Evolutionary conservation across 2,888 invertebrate genomes (phyloP), one percentile per base, ranked within the genome.

Genomic region (Chrysina gloriosa): DNA sequence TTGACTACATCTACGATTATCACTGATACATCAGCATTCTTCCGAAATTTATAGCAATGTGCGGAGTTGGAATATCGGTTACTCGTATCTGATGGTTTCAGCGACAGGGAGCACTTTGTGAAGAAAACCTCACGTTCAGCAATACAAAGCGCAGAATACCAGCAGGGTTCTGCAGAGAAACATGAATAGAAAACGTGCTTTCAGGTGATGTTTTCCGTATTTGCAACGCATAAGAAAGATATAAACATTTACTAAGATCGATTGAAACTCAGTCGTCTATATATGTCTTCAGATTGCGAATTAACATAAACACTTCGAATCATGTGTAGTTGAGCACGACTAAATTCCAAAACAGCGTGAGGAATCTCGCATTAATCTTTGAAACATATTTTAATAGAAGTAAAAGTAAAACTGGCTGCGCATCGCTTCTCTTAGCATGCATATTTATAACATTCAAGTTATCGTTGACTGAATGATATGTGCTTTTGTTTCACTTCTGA

Each of bases 161-260:
- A 39, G 11, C 39, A 23, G 23, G 2, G 11, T 34, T 21, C 31
- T 16, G 42, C 39, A 52, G 31, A 39, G 23, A 39, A 23, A 27
- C 21, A 58, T 58, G 58, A 58, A 58, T 58, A 58, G 58, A 25
- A 39, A 39, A 25, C 58, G 25, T 6, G 36, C 36, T 23, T 27
- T 23, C 56, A 14, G 21, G 23, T 56, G 34, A 56, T 27, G 16
- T 56, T 36, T n/a, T 11, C 23, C 27, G 39, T 39, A 39, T 58
- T 58, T 58, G 25, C 3, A 25, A 36, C 25, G 36, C 58, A 58
- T 58, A 58, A 58, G 42, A 58, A 58, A 25, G 58, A 23, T 14
- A 58, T 58, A 58, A 58, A 58, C 58, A 58, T 58, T 58, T 58
- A 58, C 25, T 25, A 27, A 25, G 23, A 58, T 58, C 58, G 39